A percentile compares a stretch with the other conserved stretches of the same genome.
phyloP scores from a whole-genome alignment of 2,113 vertebrate species.

The Ciconia stormi region DNA sequence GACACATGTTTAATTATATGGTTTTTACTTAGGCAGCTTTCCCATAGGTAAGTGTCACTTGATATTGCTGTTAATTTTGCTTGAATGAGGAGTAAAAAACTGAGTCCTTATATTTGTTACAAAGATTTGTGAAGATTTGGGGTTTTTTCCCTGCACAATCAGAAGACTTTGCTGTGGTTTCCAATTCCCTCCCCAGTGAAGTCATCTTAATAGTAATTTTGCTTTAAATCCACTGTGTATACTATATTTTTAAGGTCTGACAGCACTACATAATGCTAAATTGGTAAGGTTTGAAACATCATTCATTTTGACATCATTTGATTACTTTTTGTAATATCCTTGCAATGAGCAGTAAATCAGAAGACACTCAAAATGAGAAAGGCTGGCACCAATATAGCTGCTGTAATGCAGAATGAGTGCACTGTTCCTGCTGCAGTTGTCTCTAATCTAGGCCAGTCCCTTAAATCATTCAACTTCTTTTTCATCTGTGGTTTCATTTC shows the following conservation, averaged over 20 bases:
- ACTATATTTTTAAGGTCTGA: background rate
- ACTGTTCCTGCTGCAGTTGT: background rate
- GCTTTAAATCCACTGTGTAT: background rate
- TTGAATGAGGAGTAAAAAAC: background rate
- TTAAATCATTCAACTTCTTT: background rate
- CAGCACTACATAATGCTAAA: background rate
- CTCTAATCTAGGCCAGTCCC: background rate
- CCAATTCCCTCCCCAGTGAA: background rate
- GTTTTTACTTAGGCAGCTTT: background rate
- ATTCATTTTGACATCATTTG: background rate
- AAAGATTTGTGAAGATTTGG: background rate
- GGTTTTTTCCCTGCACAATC: background rate
- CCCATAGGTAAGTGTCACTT: background rate
- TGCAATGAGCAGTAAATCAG: background rate
- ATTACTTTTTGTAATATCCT: background rate
- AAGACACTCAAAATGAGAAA: background rate
- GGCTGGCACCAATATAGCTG: background rate
- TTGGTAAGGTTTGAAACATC: background rate
- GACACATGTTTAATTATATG: background rate
- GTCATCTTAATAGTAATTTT: background rate
- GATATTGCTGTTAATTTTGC: background rate
- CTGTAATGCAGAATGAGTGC: background rate
- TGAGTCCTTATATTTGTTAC: background rate
- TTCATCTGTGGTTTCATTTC: background rate
- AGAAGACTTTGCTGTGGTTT: background rate